A percentile compares a stretch with the other conserved stretches of the same genome.
These are phyloP conservation scores for Cephalopterus ornatus DNA, from an alignment of 2,113 vertebrate species.

Conservation along the genomic window DNA sequence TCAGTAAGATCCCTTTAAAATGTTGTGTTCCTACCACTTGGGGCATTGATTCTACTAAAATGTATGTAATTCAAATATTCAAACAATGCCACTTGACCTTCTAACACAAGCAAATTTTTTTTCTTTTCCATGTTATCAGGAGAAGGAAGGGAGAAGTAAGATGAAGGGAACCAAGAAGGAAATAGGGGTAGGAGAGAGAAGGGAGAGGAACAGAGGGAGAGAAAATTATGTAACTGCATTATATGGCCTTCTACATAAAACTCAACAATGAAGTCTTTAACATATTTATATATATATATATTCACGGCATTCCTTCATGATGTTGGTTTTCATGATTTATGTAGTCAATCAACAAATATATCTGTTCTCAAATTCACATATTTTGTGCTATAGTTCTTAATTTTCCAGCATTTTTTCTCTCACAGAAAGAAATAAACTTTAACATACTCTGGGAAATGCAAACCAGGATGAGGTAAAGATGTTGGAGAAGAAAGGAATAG, in stretches of 20 bases:
- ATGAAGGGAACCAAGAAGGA: neutral
- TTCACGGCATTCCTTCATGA: neutral
- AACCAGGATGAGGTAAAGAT: neutral
- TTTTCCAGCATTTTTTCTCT: neutral
- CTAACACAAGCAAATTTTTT: neutral
- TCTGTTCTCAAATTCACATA: neutral
- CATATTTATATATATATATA: neutral
- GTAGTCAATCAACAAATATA: neutral
- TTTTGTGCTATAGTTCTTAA: neutral
- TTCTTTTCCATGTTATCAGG: neutral
- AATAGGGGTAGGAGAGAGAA: neutral
- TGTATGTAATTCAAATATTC: neutral
- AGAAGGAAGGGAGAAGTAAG: neutral
- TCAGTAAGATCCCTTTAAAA: neutral
- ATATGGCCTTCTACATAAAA: neutral
- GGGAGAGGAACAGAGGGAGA: neutral
- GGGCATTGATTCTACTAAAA: neutral
- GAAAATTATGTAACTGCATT: neutral
- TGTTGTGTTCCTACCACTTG: neutral
- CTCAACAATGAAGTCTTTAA: neutral
- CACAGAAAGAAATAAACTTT: neutral
- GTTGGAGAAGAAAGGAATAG: neutral
- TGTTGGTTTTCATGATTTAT: neutral
- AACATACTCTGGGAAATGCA: accelerated
- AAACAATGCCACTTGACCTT: neutral